Evolutionary conservation across 2,113 vertebrate species (phyloP).

Genomic region (Chloropsis hardwickii): DNA sequence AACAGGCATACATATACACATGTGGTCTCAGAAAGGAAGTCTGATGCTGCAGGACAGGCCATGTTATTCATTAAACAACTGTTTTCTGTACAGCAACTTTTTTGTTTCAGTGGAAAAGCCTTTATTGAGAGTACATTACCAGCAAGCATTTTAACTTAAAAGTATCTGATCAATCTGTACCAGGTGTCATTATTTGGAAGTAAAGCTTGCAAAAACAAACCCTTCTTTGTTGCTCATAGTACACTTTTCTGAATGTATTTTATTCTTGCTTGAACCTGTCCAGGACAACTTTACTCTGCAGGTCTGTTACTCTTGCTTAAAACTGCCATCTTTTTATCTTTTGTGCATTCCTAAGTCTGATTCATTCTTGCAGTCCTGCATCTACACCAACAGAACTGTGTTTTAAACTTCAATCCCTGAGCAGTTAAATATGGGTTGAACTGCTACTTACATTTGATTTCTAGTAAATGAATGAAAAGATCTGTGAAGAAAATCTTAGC

Average conservation of each 20-base stretch:
- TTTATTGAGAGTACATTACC: neutral
- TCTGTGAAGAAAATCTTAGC: neutral
- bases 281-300: neutral
- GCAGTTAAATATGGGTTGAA: neutral
- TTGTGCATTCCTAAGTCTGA: neutral
- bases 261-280: neutral
- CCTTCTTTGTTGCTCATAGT: neutral
- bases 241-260: neutral
- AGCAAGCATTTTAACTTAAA: neutral
- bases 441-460: neutral
- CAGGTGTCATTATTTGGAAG: conserved; percentile 35
- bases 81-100: neutral
- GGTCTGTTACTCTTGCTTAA: neutral
- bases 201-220: conserved; percentile 48
- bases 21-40: neutral
- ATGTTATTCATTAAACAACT: neutral
- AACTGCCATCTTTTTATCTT: neutral
- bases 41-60: neutral
- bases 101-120: neutral
- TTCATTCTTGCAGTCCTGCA: neutral
- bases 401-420: neutral
- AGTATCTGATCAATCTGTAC: neutral
- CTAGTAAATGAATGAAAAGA: neutral
- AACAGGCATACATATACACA: neutral
- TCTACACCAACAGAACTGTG: neutral